phyloP scores from a whole-genome alignment of 2,888 invertebrate genomes.

The Operophtera brumata region DNA sequence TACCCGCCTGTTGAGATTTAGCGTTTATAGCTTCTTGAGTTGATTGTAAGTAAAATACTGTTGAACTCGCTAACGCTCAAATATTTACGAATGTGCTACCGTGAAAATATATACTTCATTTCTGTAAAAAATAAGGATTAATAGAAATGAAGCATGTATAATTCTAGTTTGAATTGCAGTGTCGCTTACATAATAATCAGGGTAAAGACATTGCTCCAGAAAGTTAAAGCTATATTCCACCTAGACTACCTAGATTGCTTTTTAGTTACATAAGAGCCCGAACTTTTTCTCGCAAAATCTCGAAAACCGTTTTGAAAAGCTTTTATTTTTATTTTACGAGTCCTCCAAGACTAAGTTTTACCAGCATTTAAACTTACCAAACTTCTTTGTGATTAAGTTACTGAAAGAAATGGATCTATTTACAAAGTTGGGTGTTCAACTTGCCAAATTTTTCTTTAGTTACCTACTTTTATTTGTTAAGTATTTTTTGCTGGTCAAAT shows the following conservation, averaged over 20 bases:
- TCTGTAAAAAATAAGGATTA: slow-evolving; percentile 3
- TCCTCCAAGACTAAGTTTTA: slow-evolving; percentile 41
- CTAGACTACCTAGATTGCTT: slow-evolving; percentile 25
- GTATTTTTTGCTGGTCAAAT: background rate
- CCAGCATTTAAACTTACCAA: slow-evolving; percentile 45
- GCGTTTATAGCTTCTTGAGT: slow-evolving; percentile 31
- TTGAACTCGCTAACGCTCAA: slow-evolving; percentile 18
- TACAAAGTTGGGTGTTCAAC: slow-evolving; percentile 36
- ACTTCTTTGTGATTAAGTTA: slow-evolving; percentile 52
- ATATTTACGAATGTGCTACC: slow-evolving; percentile 11
- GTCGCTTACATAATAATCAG: slow-evolving; percentile 10
- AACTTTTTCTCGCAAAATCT: slow-evolving; percentile 31
- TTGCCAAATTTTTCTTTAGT: slow-evolving; percentile 14
- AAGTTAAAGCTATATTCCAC: slow-evolving; percentile 15
- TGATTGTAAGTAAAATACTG: slow-evolving; percentile 35
- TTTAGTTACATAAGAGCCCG: slow-evolving; percentile 26
- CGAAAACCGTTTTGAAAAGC: slow-evolving; percentile 36
- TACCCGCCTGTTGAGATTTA: slow-evolving; percentile 41
- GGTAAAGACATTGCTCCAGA: slow-evolving; percentile 2
- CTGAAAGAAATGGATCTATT: slow-evolving; percentile 52
- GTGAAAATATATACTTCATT: slow-evolving; percentile 6
- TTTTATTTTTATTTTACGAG: slow-evolving; percentile 53
- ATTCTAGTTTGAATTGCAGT: slow-evolving; percentile 1
- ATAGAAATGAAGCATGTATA: background rate
- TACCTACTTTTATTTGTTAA: background rate